phyloP scores from a whole-genome alignment of 2,888 invertebrate species.

The Drosophila picticornis region DNA sequence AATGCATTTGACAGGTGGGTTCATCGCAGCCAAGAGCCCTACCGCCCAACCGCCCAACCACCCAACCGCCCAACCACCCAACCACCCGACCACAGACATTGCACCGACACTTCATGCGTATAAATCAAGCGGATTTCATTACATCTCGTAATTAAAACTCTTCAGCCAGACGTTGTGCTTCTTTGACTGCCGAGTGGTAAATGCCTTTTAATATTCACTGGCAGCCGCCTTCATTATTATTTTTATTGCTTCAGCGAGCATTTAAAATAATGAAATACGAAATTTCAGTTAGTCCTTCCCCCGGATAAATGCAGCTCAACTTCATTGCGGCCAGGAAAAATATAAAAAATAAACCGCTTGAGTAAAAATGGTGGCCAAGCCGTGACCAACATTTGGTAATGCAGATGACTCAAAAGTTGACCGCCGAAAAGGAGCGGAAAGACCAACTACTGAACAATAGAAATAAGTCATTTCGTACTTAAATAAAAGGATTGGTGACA shows the following conservation, averaged over 20 bases:
- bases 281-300: slow-evolving; percentile 1
- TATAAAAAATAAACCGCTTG: slow-evolving; percentile 8
- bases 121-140: slow-evolving; percentile 66
- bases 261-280: slow-evolving; percentile 51
- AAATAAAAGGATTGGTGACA: too few relatives aligned
- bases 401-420: slow-evolving; percentile 13
- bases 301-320: slow-evolving; percentile 5
- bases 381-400: slow-evolving; percentile 2
- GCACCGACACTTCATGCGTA: slow-evolving; percentile 20
- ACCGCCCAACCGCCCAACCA: background rate
- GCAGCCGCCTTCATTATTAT: slow-evolving; percentile 44
- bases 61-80: background rate
- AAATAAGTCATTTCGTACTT: background rate
- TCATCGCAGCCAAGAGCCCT: background rate
- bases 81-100: background rate
- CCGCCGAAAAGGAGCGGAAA: slow-evolving; percentile 13
- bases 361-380: slow-evolving; percentile 4
- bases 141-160: slow-evolving; percentile 63
- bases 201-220: slow-evolving; percentile 57
- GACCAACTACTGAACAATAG: slow-evolving; percentile 1
- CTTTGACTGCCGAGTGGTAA: slow-evolving; percentile 25
- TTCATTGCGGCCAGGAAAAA: slow-evolving; percentile 5
- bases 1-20: slow-evolving; percentile 50
- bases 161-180: slow-evolving; percentile 16
- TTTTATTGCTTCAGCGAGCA: slow-evolving; percentile 49